Percentiles rank a stretch among this genome's conserved stretches.
phyloP scores from a whole-genome alignment of 1,140 invertebrate genomes.

The Physella acuta region DNA sequence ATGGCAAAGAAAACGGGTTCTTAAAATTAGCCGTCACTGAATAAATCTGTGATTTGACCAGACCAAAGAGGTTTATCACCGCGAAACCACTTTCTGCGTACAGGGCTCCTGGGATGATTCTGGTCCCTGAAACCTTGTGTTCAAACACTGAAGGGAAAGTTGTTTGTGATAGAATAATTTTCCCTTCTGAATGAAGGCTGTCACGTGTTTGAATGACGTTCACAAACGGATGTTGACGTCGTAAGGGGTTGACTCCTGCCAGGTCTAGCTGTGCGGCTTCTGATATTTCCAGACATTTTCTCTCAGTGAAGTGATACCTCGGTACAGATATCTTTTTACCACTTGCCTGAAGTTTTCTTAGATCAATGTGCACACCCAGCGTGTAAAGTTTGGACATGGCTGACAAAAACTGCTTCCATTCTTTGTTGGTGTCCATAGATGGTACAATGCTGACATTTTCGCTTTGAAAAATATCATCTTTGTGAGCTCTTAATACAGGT shows the following conservation, averaged over 20 bases:
- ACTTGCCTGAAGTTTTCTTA: constrained; percentile 10
- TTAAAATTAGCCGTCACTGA: constrained; percentile 24
- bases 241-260: constrained; percentile 10
- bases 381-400: constrained; percentile 19
- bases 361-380: constrained; percentile 25
- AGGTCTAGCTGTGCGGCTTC: neutral
- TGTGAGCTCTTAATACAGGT: constrained; percentile 34
- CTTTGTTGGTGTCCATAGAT: constrained; percentile 34
- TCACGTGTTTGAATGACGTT: too few species aligned
- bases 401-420: constrained; percentile 22
- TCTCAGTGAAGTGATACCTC: constrained; percentile 27
- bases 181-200: too few species aligned
- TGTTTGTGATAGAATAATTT: constrained; percentile 4
- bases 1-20: constrained; percentile 19
- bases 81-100: constrained; percentile 33
- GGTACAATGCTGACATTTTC: constrained; percentile 25
- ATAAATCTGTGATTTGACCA: neutral
- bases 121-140: constrained; percentile 22
- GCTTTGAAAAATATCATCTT: constrained; percentile 27
- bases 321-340: constrained; percentile 23
- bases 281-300: neutral
- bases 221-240: constrained; percentile 24
- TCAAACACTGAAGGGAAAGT: constrained; percentile 28
- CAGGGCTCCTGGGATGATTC: constrained; percentile 30
- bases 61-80: constrained; percentile 4